Evolutionary conservation across 2,888 invertebrate genomes (phyloP).

Genomic region (Cephalotes varians): DNA sequence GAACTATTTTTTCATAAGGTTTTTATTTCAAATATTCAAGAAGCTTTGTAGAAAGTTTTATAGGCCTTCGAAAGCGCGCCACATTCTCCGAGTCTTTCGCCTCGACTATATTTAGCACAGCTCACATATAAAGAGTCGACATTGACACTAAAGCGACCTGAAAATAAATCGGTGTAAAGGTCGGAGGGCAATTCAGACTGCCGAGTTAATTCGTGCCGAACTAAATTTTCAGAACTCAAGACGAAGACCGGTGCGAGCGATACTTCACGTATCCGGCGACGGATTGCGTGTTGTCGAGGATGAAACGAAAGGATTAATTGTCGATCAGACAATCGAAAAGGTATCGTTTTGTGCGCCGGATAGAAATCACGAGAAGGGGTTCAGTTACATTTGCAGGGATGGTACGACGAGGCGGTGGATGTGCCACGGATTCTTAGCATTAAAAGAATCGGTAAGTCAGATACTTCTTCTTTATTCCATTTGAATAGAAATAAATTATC

Average conservation of each 20-base stretch:
- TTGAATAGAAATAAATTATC: slow-evolving; percentile 6
- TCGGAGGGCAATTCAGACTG: slow-evolving; percentile 26
- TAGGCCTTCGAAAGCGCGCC: background rate
- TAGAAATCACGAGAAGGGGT: slow-evolving; percentile 98
- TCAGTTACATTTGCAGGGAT: slow-evolving; percentile 99
- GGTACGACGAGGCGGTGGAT: slow-evolving; percentile 99
- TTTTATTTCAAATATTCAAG: background rate
- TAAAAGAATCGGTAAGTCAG: slow-evolving; percentile 93
- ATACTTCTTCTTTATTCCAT: background rate
- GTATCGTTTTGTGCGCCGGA: slow-evolving; percentile 99
- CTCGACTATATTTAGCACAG: slow-evolving; percentile 36
- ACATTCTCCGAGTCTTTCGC: slow-evolving; percentile 36
- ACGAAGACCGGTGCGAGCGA: slow-evolving; percentile 95
- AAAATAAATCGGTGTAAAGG: slow-evolving; percentile 40
- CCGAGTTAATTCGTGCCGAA: slow-evolving; percentile 6
- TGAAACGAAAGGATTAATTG: slow-evolving; percentile 98
- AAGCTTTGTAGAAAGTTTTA: slow-evolving; percentile 10
- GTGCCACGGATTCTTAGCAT: slow-evolving; percentile 99
- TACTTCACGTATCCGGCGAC: slow-evolving; percentile 97
- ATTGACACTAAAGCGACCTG: slow-evolving; percentile 35
- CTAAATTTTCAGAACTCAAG: slow-evolving; percentile 90
- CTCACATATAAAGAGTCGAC: slow-evolving; percentile 31
- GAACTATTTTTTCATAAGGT: background rate
- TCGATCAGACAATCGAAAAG: slow-evolving; percentile 99
- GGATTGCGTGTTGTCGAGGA: slow-evolving; percentile 99